Base-by-base conservation (phyloP, 2,888 invertebrate genomes). In the Biston betularia region DNA sequence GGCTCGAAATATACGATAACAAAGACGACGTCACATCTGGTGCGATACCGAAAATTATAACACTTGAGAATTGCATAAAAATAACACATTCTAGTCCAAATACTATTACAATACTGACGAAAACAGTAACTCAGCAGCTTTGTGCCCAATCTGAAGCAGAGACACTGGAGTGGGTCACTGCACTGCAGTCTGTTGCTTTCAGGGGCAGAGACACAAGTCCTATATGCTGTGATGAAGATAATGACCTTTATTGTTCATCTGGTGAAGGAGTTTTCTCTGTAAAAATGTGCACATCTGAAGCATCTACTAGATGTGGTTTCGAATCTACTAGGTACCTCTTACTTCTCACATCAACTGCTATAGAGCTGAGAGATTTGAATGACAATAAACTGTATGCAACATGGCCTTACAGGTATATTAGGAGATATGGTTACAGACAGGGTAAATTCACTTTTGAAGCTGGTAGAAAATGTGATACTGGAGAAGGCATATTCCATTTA, bases 361-460 rank as follows among this genome's bases (percentile, higher is more conserved):
- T 97, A 76, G 97, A 97, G 85, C 88, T 97, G 74, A 94, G 96
- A 80, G 95, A 96, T 79, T 92, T 95, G 58, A 95, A 95, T 79
- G 94, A 96, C 75, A 95, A 94, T 76, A 95, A 95, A 73, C 87
- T 96, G 24, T 90, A 96, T 77, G 97, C 96, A 69, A 97, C 96
- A 55, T 98, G 97, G 97, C 97, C 97, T 53, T 97, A 97, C 85
- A 95, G 96, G 75, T 97, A 96, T 81, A 97, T 98, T 73, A 94
- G 97, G 69, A 94, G 97, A 69, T 97, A 98, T 86, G 97, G 97
- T n/a, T 97, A 97, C 79, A 95, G 97, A 75, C 96, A 96, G 84
- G 97, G 97, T 49, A 97, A 96, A 86, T 97, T 98, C 82, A 97
- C 97, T 44, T 97, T 98, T 87, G 97, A 98, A 93, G 97, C 97